Evolutionary conservation across 2,797 vertebrate species (phyloP), one percentile per base, ranked within the genome.

Genomic region (Rhadinocentrus ornatus): DNA sequence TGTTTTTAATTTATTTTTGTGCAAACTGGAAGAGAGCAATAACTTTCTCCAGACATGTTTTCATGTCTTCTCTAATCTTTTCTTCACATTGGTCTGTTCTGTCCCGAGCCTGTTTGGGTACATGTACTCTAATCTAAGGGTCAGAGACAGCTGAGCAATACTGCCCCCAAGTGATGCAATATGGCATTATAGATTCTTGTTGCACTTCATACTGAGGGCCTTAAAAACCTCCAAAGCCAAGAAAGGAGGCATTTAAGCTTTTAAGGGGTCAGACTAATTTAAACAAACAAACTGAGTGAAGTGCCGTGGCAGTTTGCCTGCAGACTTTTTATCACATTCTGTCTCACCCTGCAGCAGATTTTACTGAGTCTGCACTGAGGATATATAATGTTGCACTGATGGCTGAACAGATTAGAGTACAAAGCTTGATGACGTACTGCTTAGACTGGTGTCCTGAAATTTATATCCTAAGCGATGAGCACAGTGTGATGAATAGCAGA

Each of bases 401-500:
- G 2, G 44, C 8, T 48, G 20, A 15, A 46, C 57, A 69, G 65
- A 62, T 80, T 54, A 69, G 48, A 74, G 55, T 24, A 75, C 48
- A 48, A 75, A 35, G 56, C 44, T 12, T 44, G 64, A 62, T 80
- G 69, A 75, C n/a, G 37, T 71, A 58, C 22, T 71, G 74, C 69
- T 79, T 77, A 71, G 46, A 68, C 71, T 52, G 69, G 24, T 59
- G 44, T 82, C 52, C 61, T 78, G 63, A 71, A 76, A 65, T 20
- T 70, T 57, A 59, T 58, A 75, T 73, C 75, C 83, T 73, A 81
- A 82, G 79, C 79, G 78, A 86, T 81, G 53, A 73, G 70, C 80
- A 83, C 76, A 80, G 27, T 83, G 69, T 88, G 86, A 89, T 85
- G 81, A 86, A 53, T 71, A 77, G 74, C 82, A 88, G 82, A 88